Percentiles rank a stretch among this genome's conserved stretches.
phyloP scores from a whole-genome alignment of 2,888 invertebrate species.

The Encarsia formosa region DNA sequence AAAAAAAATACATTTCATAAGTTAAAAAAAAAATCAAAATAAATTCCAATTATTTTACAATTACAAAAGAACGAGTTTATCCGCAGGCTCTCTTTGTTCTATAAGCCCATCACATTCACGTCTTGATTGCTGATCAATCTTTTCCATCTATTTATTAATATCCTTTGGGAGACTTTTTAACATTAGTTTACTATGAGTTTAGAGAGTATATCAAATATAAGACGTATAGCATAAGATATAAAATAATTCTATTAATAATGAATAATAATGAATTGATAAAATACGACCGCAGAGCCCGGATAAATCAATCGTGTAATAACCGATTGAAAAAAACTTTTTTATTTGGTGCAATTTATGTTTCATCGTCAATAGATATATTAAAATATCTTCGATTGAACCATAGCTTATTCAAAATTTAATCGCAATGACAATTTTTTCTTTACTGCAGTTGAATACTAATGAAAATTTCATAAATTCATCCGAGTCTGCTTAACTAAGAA shows the following conservation, averaged over 20 bases:
- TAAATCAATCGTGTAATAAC: slow-evolving; percentile 19
- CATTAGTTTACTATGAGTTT: too few species aligned
- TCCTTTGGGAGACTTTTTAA: too few species aligned
- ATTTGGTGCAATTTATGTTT: background rate
- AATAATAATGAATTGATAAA: slow-evolving; percentile 26
- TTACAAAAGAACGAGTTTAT: too few species aligned
- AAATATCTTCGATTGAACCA: slow-evolving; percentile 14
- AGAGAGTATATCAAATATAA: slow-evolving; percentile 24
- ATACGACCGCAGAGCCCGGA: slow-evolving; percentile 25
- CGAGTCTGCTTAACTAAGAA: slow-evolving; percentile 25
- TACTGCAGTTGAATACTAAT: too few species aligned
- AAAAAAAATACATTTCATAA: too few species aligned
- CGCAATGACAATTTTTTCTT: too few species aligned
- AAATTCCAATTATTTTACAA: too few species aligned
- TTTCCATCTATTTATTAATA: too few species aligned
- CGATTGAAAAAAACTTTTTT: slow-evolving; percentile 10
- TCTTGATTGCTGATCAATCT: too few species aligned
- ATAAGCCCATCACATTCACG: too few species aligned
- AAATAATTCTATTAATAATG: slow-evolving; percentile 26
- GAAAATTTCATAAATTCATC: slow-evolving; percentile 24
- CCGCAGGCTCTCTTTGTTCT: too few species aligned
- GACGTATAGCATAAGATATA: slow-evolving; percentile 22
- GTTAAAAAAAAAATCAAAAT: too few species aligned
- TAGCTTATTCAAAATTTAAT: background rate
- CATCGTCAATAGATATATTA: slow-evolving; percentile 4